These are phyloP conservation scores for Barbus barbus DNA, from an alignment of 2,113 vertebrate species.

Conservation along the genomic window DNA sequence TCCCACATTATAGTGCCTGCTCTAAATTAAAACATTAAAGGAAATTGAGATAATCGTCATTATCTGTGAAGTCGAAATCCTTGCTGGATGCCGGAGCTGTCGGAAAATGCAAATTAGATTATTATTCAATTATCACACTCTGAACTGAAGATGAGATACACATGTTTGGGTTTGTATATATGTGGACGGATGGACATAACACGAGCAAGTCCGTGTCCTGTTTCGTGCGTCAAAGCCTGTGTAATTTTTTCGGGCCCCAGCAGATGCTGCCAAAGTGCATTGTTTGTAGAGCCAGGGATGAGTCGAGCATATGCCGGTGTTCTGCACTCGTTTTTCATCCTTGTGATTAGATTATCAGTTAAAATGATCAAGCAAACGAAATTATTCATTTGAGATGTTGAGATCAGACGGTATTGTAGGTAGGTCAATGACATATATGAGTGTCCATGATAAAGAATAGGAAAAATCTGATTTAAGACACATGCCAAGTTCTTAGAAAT, in stretches of 20 bases:
- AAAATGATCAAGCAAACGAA: not conserved
- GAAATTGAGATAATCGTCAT: constrained; percentile 58
- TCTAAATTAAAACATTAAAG: constrained; percentile 63
- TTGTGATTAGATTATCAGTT: constrained; percentile 20
- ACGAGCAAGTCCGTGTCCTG: not conserved
- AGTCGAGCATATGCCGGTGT: not conserved
- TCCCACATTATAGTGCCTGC: constrained; percentile 50
- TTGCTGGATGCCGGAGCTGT: constrained; percentile 39
- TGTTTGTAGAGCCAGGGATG: constrained; percentile 35
- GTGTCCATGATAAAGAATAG: not conserved
- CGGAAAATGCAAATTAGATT: constrained; percentile 58
- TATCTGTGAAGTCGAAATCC: constrained; percentile 56
- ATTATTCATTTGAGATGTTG: not conserved
- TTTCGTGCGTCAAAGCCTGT: constrained; percentile 28
- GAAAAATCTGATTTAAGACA: not conserved
- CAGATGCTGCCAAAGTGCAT: constrained; percentile 87
- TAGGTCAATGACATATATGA: not conserved
- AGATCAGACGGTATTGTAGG: not conserved
- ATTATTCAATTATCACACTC: constrained; percentile 58
- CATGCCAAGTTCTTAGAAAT: constrained; percentile 14
- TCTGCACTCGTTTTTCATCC: constrained; percentile 9
- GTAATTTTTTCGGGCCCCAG: constrained; percentile 81
- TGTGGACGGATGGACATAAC: not conserved
- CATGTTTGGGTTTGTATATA: not conserved
- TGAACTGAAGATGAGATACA: constrained; percentile 37